phyloP scores from a whole-genome alignment of 1,140 invertebrate genomes.

The Apis mellifera region Amel_HAv3.1 CM009931.2:2522001-2522500 shows the following conservation, averaged over 20 bases:
- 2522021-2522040: conserved; percentile 55
- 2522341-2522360: conserved; percentile 44
- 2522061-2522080: conserved; percentile 55
- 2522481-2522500: too few species aligned
- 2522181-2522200: neutral
- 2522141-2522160: neutral
- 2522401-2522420: too few species aligned
- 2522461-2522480: neutral
- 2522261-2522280: conserved; percentile 10
- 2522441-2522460: neutral
- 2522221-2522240: conserved; percentile 31
- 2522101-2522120: conserved; percentile 43
- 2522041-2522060: conserved; percentile 64
- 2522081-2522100: conserved; percentile 46
- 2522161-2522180: neutral
- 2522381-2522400: neutral
- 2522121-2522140: conserved; percentile 19
- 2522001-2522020: conserved; percentile 56
- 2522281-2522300: conserved; percentile 90
- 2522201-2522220: conserved; percentile 1
- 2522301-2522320: conserved; percentile 98
- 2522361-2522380: neutral
- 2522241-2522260: conserved; percentile 1
- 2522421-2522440: neutral
- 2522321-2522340: conserved; percentile 99